Evolutionary conservation across 2,113 vertebrate genomes (phyloP), one percentile per base, ranked within the genome.

Genomic region (Festucalex cinctus): DNA sequence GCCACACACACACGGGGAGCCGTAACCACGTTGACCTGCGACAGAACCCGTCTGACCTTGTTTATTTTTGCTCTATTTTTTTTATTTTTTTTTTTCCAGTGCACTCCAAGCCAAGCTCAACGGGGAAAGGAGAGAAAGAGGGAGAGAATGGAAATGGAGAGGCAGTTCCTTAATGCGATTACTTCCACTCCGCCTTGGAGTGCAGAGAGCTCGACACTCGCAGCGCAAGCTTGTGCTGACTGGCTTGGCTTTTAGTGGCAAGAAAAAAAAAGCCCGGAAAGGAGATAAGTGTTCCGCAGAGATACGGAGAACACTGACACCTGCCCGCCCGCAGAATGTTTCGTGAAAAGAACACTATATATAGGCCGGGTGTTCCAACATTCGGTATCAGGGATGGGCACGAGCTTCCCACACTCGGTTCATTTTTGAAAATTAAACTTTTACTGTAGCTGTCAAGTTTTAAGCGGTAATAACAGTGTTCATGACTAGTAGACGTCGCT

Each of bases 151-250:
- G 36, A 39, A 41, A 62, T 22, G 36, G 39, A 62, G 39, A 83
- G 79, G 67, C 68, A 49, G 35, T 75, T 80, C 64, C 28, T 66
- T 67, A 19, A 84, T 88, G 73, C 66, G 58, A 80, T 83, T 83
- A 77, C 74, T 58, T 65, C 22, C 66, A 71, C 73, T 76, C 66
- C 64, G 74, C 81, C 78, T 82, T 62, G 66, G 61, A 67, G 79
- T 76, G 69, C 71, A 46, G 65, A 66, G 77, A 76, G 82, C 80
- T 78, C 79, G 79, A 62, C 78, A 20, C 63, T 65, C 44, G 39
- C 53, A 68, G 62, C 68, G 51, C 75, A 66, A 49, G 8, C 54
- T 78, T 76, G 67, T 70, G 79, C 72, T 78, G 74, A 73, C 77
- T 73, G 69, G 68, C 37, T 66, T 73, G 69, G 68, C 37, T 66